Percentiles rank a stretch among this genome's conserved stretches.
Evolutionary conservation across 2,113 vertebrate genomes (phyloP).

Genomic region (Axis porcinus): DNA sequence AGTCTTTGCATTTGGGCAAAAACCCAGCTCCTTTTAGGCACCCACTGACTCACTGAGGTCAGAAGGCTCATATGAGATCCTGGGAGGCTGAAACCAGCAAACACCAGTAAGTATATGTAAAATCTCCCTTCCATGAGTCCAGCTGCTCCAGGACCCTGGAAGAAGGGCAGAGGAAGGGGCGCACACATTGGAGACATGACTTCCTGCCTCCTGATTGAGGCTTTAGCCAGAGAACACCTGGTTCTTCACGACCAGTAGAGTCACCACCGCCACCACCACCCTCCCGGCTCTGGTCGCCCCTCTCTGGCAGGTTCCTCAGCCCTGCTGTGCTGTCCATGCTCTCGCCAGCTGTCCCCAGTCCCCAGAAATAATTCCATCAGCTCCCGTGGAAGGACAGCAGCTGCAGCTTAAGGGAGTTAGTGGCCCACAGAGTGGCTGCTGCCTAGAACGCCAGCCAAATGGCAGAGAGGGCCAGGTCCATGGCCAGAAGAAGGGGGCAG

Average conservation of each 20-base stretch:
- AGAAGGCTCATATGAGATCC: not conserved
- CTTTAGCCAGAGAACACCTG: not conserved
- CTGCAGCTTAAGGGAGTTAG: constrained; percentile 25
- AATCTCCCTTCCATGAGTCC: not conserved
- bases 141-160: not conserved
- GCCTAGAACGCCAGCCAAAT: not conserved
- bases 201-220: not conserved
- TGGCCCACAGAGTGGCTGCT: not conserved
- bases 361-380: constrained; percentile 47
- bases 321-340: not conserved
- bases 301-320: not conserved
- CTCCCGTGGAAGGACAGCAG: constrained; percentile 3
- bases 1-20: not conserved
- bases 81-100: not conserved
- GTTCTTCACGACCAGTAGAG: not conserved
- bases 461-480: not conserved
- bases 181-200: not conserved
- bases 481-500: not conserved
- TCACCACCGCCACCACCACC: not conserved
- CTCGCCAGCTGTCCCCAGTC: constrained; percentile 44
- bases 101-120: not conserved
- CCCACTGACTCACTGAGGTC: not conserved
- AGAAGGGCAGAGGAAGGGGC: not conserved
- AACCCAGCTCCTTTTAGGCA: not conserved
- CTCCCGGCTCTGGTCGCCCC: not conserved